phyloP scores from a whole-genome alignment of 2,113 vertebrate species.

The Nerophis lumbriciformis region DNA sequence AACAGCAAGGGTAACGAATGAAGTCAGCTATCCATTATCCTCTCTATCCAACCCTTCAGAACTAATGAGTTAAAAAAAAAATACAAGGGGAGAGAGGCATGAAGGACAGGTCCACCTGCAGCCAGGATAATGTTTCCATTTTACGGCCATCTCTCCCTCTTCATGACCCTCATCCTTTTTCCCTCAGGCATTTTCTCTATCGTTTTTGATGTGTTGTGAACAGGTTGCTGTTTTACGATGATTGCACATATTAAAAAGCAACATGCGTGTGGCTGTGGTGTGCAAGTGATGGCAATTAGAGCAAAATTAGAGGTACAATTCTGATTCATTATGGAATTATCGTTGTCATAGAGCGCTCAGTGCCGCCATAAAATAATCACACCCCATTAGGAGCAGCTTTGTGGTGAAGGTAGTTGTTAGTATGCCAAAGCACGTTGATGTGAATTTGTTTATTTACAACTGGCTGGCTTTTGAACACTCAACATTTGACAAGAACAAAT shows the following conservation, averaged over 20 bases:
- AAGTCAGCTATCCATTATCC: conserved; percentile 65
- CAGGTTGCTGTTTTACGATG: conserved; percentile 34
- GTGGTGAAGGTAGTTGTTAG: conserved; percentile 53
- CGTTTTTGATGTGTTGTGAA: conserved; percentile 22
- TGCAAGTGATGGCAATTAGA: conserved; percentile 45
- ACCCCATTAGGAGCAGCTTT: conserved; percentile 45
- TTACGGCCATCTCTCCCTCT: conserved; percentile 19
- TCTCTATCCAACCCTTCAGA: conserved; percentile 71
- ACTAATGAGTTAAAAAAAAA: conserved; percentile 80
- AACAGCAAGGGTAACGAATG: conserved; percentile 65
- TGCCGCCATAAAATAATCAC: conserved; percentile 47
- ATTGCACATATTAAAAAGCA: conserved; percentile 48
- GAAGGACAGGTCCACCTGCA: conserved; percentile 33
- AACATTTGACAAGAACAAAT: conserved; percentile 67
- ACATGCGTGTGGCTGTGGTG: conserved; percentile 28
- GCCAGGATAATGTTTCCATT: conserved; percentile 38
- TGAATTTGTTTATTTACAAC: conserved; percentile 64
- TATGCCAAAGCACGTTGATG: conserved; percentile 34
- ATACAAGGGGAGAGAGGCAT: conserved; percentile 84
- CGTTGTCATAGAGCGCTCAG: conserved; percentile 47
- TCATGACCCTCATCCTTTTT: conserved; percentile 35
- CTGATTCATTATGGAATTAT: conserved; percentile 55
- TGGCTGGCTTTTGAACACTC: conserved; percentile 63
- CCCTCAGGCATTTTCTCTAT: conserved; percentile 45
- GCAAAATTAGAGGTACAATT: conserved; percentile 44